These are phyloP conservation scores for Linurgus olivaceus DNA, from an alignment of 2,797 vertebrate genomes.

Conservation along the genomic window DNA sequence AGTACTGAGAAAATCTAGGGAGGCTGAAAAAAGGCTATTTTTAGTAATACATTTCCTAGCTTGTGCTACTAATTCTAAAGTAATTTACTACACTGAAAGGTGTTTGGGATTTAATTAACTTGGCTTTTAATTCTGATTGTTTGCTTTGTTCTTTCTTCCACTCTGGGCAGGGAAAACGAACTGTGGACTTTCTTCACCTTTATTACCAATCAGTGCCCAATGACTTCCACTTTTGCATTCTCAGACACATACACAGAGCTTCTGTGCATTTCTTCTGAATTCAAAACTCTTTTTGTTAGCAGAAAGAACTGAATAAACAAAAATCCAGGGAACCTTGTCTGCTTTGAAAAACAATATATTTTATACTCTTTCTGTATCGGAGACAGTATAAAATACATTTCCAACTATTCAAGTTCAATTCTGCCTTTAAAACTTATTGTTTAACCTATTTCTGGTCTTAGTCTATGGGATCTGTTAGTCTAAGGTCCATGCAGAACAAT, in stretches of 20 bases:
- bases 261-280: not conserved
- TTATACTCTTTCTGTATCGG: not conserved
- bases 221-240: slow-evolving; percentile 12
- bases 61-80: not conserved
- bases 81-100: slow-evolving; percentile 26
- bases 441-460: not conserved
- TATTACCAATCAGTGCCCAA: not conserved
- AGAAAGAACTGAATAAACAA: not conserved
- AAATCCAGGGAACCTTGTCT: not conserved
- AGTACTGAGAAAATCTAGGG: not conserved
- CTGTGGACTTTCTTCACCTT: slow-evolving; percentile 28
- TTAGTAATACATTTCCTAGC: slow-evolving; percentile 37
- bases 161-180: not conserved
- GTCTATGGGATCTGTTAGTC: not conserved
- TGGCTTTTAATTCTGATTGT: slow-evolving; percentile 40
- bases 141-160: slow-evolving; percentile 15
- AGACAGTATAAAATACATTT: not conserved
- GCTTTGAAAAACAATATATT: not conserved
- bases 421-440: not conserved
- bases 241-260: not conserved
- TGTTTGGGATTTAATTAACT: slow-evolving; percentile 59
- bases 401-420: not conserved
- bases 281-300: not conserved
- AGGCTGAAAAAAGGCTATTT: slow-evolving; percentile 23
- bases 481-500: not conserved